Percentiles rank a stretch among this genome's conserved stretches.
Conservation (phyloP, 2,113 vertebrate species). For the Amazona guildingii region DNA sequence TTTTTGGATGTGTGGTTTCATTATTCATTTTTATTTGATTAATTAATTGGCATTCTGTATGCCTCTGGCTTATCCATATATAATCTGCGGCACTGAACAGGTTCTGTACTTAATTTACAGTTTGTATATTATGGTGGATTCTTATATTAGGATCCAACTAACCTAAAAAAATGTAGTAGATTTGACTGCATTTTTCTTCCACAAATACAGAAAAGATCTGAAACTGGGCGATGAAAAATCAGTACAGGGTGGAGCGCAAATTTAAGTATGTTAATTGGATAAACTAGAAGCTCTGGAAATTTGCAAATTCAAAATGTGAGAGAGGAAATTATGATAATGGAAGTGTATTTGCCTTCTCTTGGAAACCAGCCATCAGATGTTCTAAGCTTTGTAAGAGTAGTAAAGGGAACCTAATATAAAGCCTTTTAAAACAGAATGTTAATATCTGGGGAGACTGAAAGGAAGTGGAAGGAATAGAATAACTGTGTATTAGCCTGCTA, state of each 20-base stretch:
- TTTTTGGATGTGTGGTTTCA: background rate
- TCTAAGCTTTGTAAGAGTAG: background rate
- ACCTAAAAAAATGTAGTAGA: background rate
- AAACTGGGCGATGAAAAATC: background rate
- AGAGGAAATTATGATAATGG: conserved; percentile 30
- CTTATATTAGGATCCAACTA: background rate
- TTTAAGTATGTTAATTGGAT: background rate
- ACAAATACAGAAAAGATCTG: background rate
- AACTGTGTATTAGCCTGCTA: background rate
- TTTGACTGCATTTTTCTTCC: background rate
- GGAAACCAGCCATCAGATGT: background rate
- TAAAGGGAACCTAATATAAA: background rate
- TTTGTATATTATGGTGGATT: background rate
- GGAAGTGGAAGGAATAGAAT: background rate
- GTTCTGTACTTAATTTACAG: background rate
- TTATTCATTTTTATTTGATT: background rate
- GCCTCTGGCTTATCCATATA: background rate
- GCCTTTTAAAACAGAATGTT: background rate
- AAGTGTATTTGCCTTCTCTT: conserved; percentile 40
- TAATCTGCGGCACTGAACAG: background rate
- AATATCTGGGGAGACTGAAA: background rate
- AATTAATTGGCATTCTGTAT: background rate
- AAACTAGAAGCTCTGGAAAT: conserved; percentile 21
- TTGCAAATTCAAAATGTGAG: conserved; percentile 31
- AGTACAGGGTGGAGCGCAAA: background rate